Base-by-base conservation (phyloP, 2,888 invertebrate genomes). In the Metallyticus violacea region DNA sequence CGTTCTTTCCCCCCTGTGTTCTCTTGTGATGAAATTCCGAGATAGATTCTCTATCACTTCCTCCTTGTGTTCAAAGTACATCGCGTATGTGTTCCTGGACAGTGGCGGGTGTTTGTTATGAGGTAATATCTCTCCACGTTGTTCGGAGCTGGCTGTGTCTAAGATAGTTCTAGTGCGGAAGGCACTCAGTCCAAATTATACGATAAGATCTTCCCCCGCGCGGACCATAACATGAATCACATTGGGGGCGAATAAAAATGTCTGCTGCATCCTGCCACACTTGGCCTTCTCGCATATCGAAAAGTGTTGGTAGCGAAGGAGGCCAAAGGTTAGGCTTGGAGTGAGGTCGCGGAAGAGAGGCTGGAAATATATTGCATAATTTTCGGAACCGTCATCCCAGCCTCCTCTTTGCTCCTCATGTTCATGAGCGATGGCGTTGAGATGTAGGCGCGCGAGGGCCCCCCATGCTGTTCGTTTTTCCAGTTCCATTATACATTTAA, bases 331-430 rank as follows among this genome's bases (percentile, higher is more conserved):
- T 62, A 80, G 29, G 28, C 6, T 26, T 26, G 26, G 79, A 6
- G 26, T 27, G 28, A 77, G 86, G 30, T 81, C 77, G 27, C 62
- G 28, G 29, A 82, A 82, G 79, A 82, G 77, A 86, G 77, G 77
- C 78, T 86, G 83, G 79, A 79, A 86, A 86, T 83, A 86, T 86
- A 86, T 86, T 86, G 86, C 86, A 79, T 86, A 82, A 86, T 86
- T 86, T 85, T 78, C 77, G 83, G 81, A 15, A 25, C 30, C 81
- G n/a, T 29, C 40, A 29, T 22, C 26, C 30, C 81, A 25, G 81
- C 40, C 81, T 22, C 26, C 30, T 30, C 29, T 78, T 25, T 26
- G 26, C 25, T 78, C 81, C 81, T 25, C n/a, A 2, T 26, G 7
- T 25, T 25, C 30, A 22, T 81, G 81, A 81, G 30, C 29, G 29